phyloP scores from a whole-genome alignment of 1,140 invertebrate genomes.

The Drosophila equinoxialis region DNA sequence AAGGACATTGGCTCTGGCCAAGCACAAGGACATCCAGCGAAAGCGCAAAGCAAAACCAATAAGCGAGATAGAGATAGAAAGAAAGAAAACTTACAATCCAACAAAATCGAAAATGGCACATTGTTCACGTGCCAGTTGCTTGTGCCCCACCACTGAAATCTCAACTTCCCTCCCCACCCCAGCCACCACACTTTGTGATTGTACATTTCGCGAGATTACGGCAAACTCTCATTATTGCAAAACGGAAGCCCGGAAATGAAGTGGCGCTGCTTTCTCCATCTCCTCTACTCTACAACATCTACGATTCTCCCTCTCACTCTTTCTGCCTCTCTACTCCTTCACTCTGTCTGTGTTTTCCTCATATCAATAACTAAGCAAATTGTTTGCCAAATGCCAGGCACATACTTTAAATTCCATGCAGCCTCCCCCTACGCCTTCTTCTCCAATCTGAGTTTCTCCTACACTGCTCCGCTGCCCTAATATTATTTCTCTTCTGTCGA shows the following conservation, averaged over 20 bases:
- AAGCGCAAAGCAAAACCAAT: conserved; percentile 5
- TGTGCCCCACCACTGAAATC: not conserved
- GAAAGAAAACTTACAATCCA: conserved; percentile 22
- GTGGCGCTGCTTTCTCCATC: conserved; percentile 42
- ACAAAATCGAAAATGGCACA: conserved; percentile 73
- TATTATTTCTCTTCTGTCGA: conserved; percentile 59
- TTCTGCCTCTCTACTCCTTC: not conserved
- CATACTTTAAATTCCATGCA: conserved; percentile 75
- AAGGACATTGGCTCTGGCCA: conserved; percentile 59
- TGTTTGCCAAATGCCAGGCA: conserved; percentile 72
- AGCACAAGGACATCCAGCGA: conserved; percentile 18
- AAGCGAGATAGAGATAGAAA: not conserved
- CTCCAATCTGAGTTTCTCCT: not conserved
- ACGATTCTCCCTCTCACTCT: not conserved
- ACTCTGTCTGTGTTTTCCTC: conserved; percentile 28
- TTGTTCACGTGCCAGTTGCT: conserved; percentile 68
- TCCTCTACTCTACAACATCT: not conserved
- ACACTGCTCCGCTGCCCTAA: conserved; percentile 46
- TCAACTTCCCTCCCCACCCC: not conserved
- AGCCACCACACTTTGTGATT: conserved; percentile 37
- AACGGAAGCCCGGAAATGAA: conserved; percentile 80
- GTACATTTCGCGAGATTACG: conserved; percentile 76
- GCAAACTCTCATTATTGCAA: conserved; percentile 80
- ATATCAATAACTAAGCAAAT: conserved; percentile 81
- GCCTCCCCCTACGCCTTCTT: not conserved